phyloP scores from a whole-genome alignment of 2,113 vertebrate genomes.

The Helogale parvula region DNA sequence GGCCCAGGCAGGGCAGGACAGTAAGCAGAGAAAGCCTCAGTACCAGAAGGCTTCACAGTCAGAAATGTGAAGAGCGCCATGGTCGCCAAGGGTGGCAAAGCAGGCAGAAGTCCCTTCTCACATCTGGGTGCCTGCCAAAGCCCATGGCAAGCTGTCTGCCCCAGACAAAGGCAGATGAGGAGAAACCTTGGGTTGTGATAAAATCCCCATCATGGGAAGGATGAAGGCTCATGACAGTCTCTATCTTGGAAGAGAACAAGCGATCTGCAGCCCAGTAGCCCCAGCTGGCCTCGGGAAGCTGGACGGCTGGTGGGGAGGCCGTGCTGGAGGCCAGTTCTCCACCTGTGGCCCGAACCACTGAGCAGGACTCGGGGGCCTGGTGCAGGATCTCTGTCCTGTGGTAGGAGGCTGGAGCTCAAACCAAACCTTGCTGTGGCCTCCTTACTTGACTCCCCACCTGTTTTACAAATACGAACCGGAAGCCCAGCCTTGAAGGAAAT shows the following conservation, averaged over 20 bases:
- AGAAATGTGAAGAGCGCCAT: neutral
- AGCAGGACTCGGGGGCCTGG: neutral
- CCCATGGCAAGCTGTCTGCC: neutral
- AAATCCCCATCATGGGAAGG: neutral
- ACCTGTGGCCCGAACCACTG: neutral
- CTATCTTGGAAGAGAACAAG: neutral
- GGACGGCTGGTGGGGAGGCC: fast-evolving
- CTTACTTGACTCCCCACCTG: neutral
- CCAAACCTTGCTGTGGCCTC: neutral
- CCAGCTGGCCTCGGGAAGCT: neutral
- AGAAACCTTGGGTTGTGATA: neutral
- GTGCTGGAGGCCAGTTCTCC: neutral
- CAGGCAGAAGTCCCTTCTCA: neutral
- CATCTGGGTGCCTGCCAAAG: neutral
- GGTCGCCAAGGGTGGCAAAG: neutral
- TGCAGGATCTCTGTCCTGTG: neutral
- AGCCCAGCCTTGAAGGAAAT: neutral
- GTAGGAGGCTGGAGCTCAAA: neutral
- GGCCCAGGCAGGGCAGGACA: neutral
- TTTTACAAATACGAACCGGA: neutral
- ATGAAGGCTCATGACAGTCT: neutral
- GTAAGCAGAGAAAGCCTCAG: neutral
- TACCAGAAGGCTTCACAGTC: neutral
- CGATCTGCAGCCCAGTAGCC: neutral
- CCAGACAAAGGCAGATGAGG: neutral